Conservation (phyloP, 2,888 invertebrate genomes). For the Lissocephala sabroskyi region DNA sequence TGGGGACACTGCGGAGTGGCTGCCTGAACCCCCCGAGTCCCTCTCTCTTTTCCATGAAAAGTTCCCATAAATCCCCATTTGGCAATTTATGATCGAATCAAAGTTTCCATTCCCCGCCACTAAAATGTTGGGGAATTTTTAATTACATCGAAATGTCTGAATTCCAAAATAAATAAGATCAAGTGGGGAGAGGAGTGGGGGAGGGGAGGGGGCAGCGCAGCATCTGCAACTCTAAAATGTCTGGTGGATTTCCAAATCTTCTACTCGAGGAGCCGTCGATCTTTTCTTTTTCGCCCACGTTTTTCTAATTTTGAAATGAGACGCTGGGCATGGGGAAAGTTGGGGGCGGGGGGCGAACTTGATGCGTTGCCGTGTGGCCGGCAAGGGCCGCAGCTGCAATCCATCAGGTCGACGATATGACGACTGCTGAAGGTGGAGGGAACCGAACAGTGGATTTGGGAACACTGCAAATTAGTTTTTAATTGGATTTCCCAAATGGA, state of each 20-base stretch:
- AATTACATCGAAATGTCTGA: background rate
- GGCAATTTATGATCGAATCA: slow-evolving; percentile 1
- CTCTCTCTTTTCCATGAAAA: too few relatives aligned
- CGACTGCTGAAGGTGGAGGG: too few relatives aligned
- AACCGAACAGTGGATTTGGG: too few relatives aligned
- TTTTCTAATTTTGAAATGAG: slow-evolving; percentile 48
- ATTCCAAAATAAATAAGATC: too few relatives aligned
- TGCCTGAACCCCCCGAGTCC: too few relatives aligned
- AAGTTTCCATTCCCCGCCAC: too few relatives aligned
- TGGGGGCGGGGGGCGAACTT: slow-evolving; percentile 15
- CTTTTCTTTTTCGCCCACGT: slow-evolving; percentile 16
- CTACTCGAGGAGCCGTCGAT: too few relatives aligned
- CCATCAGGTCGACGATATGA: slow-evolving; percentile 49
- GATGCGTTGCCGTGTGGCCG: slow-evolving; percentile 14
- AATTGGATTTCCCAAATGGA: too few relatives aligned
- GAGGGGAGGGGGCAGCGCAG: too few relatives aligned
- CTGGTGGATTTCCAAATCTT: background rate
- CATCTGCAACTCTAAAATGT: background rate
- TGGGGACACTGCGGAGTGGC: too few relatives aligned
- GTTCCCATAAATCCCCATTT: too few relatives aligned
- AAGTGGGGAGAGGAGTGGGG: too few relatives aligned
- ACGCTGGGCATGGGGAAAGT: slow-evolving; percentile 5
- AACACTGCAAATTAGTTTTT: background rate
- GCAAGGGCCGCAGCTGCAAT: slow-evolving; percentile 45
- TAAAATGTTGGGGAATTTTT: background rate